Base-by-base conservation (phyloP, 2,888 invertebrate genomes). In the Gnatocerus cornutus region DNA sequence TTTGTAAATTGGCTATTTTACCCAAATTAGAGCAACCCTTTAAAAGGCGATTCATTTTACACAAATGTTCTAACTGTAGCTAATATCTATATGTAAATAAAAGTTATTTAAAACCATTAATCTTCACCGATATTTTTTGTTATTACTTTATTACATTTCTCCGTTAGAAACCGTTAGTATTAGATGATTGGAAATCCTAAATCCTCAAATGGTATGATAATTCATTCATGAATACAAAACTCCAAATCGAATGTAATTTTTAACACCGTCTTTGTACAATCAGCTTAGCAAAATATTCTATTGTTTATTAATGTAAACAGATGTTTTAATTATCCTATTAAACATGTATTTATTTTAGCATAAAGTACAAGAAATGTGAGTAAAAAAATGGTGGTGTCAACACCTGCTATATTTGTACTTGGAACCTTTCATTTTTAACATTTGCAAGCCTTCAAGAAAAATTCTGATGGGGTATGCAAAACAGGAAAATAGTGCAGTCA, bases 391-490 rank as follows among this genome's bases (percentile, higher is more conserved):
- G 21, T 21, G 4, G 2, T 14, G 59, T 14, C 45, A 9, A 43
- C 41, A 13, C 6, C 9, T 55, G 6, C 33, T 13, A 16, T 7
- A 46, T 9, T 37, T 53, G 63, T 14, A 63, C 63, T 63, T 63
- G 14, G 53, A 30, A 63, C 50, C 33, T 37, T 45, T 33, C 37
- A 16, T 56, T 58, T 56, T 45, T 55, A 56, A 27, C 16, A 33
- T 46, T 48, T 56, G 65, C 65, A 56, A 39, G 9, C 16, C 27
- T 13, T 50, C 63, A 63, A 50, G 33, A 65, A 65, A 65, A 48
- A 8, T 37, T 65, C 65, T 37, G n/a, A n/a, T n/a, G n/a, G n/a
- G 13, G 16, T 65, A 46, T 39, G 39, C 16, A 55, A 46, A 16
- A 43, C 30, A n/a, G 27, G 10, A 39, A 12, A 43, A 55, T 39